Evolutionary conservation across 2,888 invertebrate species (phyloP), one percentile per base, ranked within the genome.

Genomic region (Desoria tigrina): DNA sequence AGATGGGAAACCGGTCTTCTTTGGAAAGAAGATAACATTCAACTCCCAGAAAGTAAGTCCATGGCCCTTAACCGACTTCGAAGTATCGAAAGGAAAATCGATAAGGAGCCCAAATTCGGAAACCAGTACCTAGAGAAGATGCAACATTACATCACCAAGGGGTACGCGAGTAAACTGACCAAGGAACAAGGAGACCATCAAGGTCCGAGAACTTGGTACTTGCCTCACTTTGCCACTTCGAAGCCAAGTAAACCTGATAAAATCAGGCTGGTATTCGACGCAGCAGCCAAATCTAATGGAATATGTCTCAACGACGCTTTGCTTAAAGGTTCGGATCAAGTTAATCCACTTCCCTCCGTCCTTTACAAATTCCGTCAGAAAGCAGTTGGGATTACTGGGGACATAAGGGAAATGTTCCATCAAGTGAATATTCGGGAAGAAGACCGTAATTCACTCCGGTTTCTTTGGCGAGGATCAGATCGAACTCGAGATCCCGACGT

Each of bases 1-100:
- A 2, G 23, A 0, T 65, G 61, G 61, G 61, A 61, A 56, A 18
- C 42, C 1, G 61, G 65, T 1, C 42, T 65, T 11, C 51, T 61
- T 1, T 65, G 61, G 61, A 23, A 42, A 16, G 16, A 55, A 1
- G 65, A 65, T 21, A 18, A 61, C 28, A 18, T 27, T 1, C 1
- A 1, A 1, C n/a, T n/a, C n/a, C n/a, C n/a, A n/a, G n/a, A n/a
- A n/a, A n/a, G n/a, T n/a, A n/a, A n/a, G n/a, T n/a, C 21, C 61
- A 1, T 61, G 61, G 56, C 56, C 2, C 21, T 56, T 1, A 3
- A n/a, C 2, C 56, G 56, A 2, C 56, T 56, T 2, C 2, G 23
- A 9, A 16, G 9, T 11, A 56, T 56, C 11, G 56, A 51, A 23
- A 55, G 42, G 37, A 57, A 42, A 21, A 57, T 63, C 39, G 39